phyloP scores from a whole-genome alignment of 2,888 invertebrate species.

The Tholera decimalis region DNA sequence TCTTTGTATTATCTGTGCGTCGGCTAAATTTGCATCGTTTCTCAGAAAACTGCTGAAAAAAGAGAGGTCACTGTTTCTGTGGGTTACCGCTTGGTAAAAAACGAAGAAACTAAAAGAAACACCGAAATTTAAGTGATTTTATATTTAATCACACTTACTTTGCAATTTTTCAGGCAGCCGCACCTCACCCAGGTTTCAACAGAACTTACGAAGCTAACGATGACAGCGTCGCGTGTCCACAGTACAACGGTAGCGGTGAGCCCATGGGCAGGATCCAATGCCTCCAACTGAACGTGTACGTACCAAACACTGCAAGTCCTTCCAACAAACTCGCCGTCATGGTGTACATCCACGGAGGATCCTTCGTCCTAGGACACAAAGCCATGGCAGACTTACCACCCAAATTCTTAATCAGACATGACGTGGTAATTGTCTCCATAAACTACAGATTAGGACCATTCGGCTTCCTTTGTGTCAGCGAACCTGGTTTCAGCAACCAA shows the following conservation, averaged over 20 bases:
- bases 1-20: neutral
- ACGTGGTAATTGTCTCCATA: slow-evolving; percentile 46
- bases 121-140: too few species aligned
- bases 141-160: neutral
- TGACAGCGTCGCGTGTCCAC: slow-evolving; percentile 44
- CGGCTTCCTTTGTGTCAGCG: slow-evolving; percentile 52
- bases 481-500: slow-evolving; percentile 53
- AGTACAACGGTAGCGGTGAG: slow-evolving; percentile 14
- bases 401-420: slow-evolving; percentile 37
- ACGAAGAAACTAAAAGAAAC: too few species aligned
- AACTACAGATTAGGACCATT: slow-evolving; percentile 57
- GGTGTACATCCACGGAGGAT: slow-evolving; percentile 53
- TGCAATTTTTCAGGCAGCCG: slow-evolving; percentile 36
- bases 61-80: neutral
- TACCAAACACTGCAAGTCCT: slow-evolving; percentile 38
- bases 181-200: slow-evolving; percentile 44
- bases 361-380: slow-evolving; percentile 30
- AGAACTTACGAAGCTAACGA: slow-evolving; percentile 37
- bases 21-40: neutral
- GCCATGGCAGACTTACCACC: slow-evolving; percentile 23
- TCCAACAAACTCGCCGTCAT: slow-evolving; percentile 48
- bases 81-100: too few species aligned
- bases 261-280: slow-evolving; percentile 45
- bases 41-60: neutral
- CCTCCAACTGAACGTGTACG: slow-evolving; percentile 55